Conservation (phyloP, 2,888 invertebrate genomes). For the Apotomis turbidana region DNA sequence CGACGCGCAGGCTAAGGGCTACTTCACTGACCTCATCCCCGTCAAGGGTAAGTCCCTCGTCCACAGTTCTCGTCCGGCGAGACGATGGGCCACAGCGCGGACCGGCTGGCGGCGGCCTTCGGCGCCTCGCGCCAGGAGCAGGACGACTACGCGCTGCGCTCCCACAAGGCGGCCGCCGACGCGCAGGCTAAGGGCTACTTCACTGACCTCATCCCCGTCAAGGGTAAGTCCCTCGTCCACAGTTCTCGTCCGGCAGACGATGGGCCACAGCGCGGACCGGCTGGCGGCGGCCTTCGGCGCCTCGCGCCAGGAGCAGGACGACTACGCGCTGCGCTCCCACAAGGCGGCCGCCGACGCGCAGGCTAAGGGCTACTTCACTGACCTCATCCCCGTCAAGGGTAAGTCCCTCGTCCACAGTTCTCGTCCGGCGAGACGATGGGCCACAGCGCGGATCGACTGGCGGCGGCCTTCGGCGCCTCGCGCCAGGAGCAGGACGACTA, state of each 20-base stretch:
- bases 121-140: conserved; percentile 94
- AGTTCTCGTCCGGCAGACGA: conserved; percentile 98
- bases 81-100: conserved; percentile 99
- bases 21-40: conserved; percentile 94
- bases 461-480: conserved; percentile 95
- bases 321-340: conserved; percentile 96
- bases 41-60: conserved; percentile 86
- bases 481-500: conserved; percentile 98
- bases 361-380: conserved; percentile 94
- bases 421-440: conserved; percentile 99
- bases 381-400: conserved; percentile 94
- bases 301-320: conserved; percentile 95
- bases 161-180: conserved; percentile 93
- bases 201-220: conserved; percentile 94
- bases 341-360: conserved; percentile 93
- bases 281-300: conserved; percentile 97
- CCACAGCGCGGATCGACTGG: conserved; percentile 97
- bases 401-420: conserved; percentile 84
- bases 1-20: conserved; percentile 93
- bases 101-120: conserved; percentile 97
- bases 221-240: conserved; percentile 76
- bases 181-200: conserved; percentile 95
- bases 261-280: conserved; percentile 99
- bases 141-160: conserved; percentile 96
- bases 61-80: conserved; percentile 95